phyloP scores from a whole-genome alignment of 2,797 vertebrate species.

The Melanotaenia nigrans region DNA sequence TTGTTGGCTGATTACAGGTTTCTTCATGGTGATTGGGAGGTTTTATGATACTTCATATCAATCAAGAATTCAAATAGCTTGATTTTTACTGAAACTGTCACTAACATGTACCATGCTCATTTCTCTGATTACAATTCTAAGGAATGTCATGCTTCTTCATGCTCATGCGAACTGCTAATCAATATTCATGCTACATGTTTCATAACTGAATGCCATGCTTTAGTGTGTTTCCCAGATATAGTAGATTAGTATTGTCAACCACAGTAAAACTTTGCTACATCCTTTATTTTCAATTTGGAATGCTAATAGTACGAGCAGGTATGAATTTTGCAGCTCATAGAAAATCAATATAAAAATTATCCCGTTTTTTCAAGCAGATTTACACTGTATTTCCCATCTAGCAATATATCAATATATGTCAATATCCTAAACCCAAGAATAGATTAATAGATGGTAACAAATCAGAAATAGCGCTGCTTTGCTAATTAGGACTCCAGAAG shows the following conservation, averaged over 20 bases:
- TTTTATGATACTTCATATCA: neutral
- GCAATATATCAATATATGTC: neutral
- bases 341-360: constrained; percentile 8
- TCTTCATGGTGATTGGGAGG: constrained; percentile 1
- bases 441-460: neutral
- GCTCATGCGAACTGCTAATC: constrained; percentile 13
- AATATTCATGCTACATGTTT: constrained; percentile 25
- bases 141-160: constrained; percentile 36
- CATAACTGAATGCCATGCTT: constrained; percentile 29
- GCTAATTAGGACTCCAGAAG: neutral
- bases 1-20: neutral
- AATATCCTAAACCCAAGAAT: constrained; percentile 1
- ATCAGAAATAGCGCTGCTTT: constrained; percentile 10
- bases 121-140: constrained; percentile 19
- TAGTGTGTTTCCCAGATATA: constrained; percentile 39
- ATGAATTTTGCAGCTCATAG: constrained; percentile 17
- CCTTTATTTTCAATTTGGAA: constrained; percentile 17
- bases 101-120: constrained; percentile 12
- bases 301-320: constrained; percentile 17
- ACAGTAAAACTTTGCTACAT: constrained; percentile 1
- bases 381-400: constrained; percentile 19
- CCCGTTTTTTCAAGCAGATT: constrained; percentile 14
- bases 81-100: constrained; percentile 20
- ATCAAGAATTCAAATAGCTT: constrained; percentile 3
- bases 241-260: neutral